Conservation (phyloP, 2,113 vertebrate species). For the Neodon shergylaensis region DNA sequence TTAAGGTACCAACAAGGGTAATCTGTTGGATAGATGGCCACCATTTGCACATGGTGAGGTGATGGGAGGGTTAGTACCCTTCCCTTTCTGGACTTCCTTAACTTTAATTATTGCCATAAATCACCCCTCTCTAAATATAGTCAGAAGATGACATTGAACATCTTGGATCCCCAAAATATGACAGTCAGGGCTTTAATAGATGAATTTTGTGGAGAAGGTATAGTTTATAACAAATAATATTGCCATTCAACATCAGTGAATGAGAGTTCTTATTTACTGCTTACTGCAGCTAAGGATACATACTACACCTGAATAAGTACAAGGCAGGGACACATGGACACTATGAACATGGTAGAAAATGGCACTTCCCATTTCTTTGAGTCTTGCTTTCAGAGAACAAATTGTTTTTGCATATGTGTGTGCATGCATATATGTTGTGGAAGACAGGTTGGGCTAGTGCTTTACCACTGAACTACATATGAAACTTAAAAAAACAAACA, state of each 20-base stretch:
- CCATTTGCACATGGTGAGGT: neutral
- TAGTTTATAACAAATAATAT: neutral
- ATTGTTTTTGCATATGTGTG: neutral
- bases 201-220: neutral
- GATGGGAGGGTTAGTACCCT: neutral
- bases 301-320: neutral
- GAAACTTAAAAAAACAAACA: neutral
- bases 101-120: neutral
- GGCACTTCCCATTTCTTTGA: conserved; percentile 51
- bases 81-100: conserved; percentile 9
- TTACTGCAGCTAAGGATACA: neutral
- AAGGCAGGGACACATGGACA: neutral
- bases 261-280: conserved; percentile 2
- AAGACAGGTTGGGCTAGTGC: neutral
- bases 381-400: conserved; percentile 38
- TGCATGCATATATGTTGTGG: neutral
- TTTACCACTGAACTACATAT: neutral
- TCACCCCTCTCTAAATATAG: neutral
- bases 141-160: neutral
- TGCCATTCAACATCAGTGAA: conserved; percentile 12
- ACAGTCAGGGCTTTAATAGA: neutral
- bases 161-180: neutral
- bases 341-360: conserved; percentile 32
- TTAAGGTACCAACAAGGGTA: neutral
- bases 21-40: neutral